phyloP scores from a whole-genome alignment of 2,888 invertebrate genomes.

The Nemapogon koenigi region DNA sequence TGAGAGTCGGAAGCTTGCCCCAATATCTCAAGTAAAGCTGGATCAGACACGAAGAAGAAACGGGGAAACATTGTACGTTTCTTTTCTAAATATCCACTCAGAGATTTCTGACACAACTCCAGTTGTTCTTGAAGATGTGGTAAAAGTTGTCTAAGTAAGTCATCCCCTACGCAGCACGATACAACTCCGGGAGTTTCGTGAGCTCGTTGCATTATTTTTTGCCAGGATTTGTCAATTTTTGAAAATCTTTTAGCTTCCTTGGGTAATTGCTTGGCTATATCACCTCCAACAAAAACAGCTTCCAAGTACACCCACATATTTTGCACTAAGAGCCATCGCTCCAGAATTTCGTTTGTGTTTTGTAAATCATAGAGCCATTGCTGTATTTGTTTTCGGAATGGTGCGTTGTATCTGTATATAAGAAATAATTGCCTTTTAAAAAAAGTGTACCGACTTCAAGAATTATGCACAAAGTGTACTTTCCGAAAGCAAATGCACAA shows the following conservation, averaged over 20 bases:
- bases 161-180: conserved; percentile 95
- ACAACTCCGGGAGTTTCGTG: conserved; percentile 97
- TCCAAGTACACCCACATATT: conserved; percentile 99
- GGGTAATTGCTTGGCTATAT: conserved; percentile 97
- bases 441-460: too few relatives aligned
- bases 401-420: conserved; percentile 84
- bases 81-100: conserved; percentile 92
- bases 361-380: conserved; percentile 94
- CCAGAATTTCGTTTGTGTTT: conserved; percentile 95
- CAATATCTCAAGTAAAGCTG: conserved; percentile 86
- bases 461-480: too few relatives aligned
- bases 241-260: conserved; percentile 94
- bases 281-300: conserved; percentile 97
- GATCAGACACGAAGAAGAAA: conserved; percentile 94
- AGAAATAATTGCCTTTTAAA: conserved; percentile 11
- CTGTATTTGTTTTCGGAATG: conserved; percentile 95
- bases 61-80: conserved; percentile 93
- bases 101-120: conserved; percentile 95
- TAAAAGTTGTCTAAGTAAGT: conserved; percentile 86
- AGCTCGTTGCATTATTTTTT: conserved; percentile 96
- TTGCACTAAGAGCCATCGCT: conserved; percentile 94
- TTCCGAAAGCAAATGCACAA: too few relatives aligned
- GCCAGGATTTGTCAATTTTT: conserved; percentile 98
- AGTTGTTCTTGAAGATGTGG: conserved; percentile 96
- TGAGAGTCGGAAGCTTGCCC: conserved; percentile 95